Conservation (phyloP, 2,888 invertebrate species). For the Ceratothoa steindachneri region DNA sequence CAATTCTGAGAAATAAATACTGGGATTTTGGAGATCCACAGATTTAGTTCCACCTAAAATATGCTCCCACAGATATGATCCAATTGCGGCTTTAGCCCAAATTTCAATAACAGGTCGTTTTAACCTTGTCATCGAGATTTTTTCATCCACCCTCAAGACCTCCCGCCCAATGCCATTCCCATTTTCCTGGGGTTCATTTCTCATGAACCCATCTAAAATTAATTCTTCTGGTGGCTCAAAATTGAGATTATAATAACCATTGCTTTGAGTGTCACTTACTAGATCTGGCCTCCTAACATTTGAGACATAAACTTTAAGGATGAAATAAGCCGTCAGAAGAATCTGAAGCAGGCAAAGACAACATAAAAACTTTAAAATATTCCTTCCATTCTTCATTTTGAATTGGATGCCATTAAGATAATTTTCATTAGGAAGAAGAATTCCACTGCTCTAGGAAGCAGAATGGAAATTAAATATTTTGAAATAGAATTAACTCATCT, state of each 20-base stretch:
- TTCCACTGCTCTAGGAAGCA: no score
- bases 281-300: constrained; percentile 1
- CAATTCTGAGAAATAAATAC: neutral
- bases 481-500: no score
- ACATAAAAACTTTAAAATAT: neutral
- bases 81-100: constrained; percentile 2
- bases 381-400: constrained; percentile 1
- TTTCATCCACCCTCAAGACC: neutral
- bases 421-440: no score
- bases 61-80: neutral
- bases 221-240: neutral
- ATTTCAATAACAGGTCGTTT: neutral
- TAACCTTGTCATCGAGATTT: neutral
- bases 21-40: neutral
- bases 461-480: no score
- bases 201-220: neutral
- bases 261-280: neutral
- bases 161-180: neutral
- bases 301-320: neutral
- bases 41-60: neutral
- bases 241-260: neutral
- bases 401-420: no score
- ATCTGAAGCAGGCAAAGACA: neutral
- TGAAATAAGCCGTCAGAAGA: neutral
- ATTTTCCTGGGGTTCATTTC: neutral